These are phyloP conservation scores for Pseudococcus jackbeardsleyi DNA, from an alignment of 2,888 invertebrate genomes.

Conservation along the genomic window DNA sequence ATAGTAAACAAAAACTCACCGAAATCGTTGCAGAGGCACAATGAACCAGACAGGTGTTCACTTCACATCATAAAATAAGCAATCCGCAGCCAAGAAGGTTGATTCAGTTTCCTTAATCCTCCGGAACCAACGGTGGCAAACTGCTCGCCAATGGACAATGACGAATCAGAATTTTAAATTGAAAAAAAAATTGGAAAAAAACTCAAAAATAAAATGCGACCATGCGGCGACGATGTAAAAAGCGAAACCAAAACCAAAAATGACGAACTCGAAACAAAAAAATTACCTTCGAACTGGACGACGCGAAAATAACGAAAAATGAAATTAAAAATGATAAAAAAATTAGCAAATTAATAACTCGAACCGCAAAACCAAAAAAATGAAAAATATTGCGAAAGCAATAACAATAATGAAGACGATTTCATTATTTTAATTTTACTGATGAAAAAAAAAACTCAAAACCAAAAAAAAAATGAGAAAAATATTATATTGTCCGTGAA, in stretches of 20 bases:
- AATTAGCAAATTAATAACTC: constrained; percentile 7
- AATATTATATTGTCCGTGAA: constrained; percentile 57
- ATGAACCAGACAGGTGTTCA: neutral
- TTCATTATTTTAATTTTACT: neutral
- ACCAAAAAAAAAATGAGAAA: neutral
- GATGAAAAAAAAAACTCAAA: too few species aligned
- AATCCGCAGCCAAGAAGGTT: neutral
- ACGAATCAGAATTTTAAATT: neutral
- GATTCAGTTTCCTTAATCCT: neutral
- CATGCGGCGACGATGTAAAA: neutral
- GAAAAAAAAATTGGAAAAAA: neutral
- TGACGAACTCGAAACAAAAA: neutral
- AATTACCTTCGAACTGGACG: constrained; percentile 6
- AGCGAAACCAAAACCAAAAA: constrained; percentile 44
- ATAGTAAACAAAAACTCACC: constrained; percentile 39
- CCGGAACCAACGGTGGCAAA: neutral
- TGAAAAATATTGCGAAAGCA: constrained; percentile 51
- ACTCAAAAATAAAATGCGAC: constrained; percentile 41
- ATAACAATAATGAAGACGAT: constrained; percentile 38
- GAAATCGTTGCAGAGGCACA: constrained; percentile 40
- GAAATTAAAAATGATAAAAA: constrained; percentile 39
- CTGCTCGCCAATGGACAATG: neutral
- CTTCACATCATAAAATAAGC: neutral
- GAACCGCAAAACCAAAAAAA: constrained; percentile 47
- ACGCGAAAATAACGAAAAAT: neutral